Conservation (phyloP, 2,888 invertebrate species). For the Chrysolina americana region DNA sequence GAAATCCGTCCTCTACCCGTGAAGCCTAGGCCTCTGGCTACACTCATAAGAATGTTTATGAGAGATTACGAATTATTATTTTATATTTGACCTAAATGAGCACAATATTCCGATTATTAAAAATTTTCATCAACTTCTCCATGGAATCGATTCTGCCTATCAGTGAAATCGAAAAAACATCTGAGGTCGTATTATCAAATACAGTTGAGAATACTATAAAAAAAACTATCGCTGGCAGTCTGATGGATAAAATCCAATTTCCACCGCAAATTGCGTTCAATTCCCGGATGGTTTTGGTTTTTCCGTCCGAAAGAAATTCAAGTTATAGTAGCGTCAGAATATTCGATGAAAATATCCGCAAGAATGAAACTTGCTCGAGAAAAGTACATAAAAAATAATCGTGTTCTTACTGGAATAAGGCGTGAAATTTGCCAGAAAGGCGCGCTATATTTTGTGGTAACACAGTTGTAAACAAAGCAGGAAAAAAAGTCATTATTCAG, state of each 20-base stretch:
- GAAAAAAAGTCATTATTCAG: no score
- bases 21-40: no score
- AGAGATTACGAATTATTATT: no score
- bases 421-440: no score
- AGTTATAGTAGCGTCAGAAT: background rate
- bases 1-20: no score
- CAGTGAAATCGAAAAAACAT: background rate
- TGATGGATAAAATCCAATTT: slow-evolving; percentile 11
- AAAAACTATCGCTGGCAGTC: background rate
- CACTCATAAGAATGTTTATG: no score
- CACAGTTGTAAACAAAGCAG: no score
- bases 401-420: no score
- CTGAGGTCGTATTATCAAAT: background rate
- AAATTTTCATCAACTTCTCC: no score
- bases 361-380: background rate
- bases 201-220: background rate
- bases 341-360: background rate
- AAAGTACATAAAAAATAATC: background rate
- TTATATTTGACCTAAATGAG: no score
- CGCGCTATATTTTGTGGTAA: no score
- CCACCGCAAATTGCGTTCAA: slow-evolving; percentile 3
- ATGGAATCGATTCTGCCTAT: background rate
- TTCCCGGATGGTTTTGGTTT: background rate
- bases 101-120: no score
- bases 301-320: background rate